Base-by-base conservation (phyloP, 2,888 invertebrate genomes). In the Papilio gigon region DNA sequence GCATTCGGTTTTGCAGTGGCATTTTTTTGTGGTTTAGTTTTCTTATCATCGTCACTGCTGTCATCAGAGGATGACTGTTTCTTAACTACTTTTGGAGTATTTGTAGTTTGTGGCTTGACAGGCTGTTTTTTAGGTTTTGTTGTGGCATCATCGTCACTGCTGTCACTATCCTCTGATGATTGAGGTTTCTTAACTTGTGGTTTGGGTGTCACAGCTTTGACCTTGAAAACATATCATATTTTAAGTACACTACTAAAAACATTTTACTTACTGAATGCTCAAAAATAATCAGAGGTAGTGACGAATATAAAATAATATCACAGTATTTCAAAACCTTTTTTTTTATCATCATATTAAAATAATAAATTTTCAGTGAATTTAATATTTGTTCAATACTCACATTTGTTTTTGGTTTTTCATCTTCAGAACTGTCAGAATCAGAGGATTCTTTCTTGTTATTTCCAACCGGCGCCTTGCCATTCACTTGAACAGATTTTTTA, bases 391-490 rank as follows among this genome's bases (percentile, higher is more conserved):
- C 14, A 71, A 5, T 37, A 53, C 61, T 69, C 59, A 65, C 73
- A 76, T 75, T 72, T 75, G 47, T 75, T 67, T 73, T 71, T 44
- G 83, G 81, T 65, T 84, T 80, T 62, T 90, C 88, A 75, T 88
- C 87, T 65, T 89, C 87, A 1, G 89, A 90, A 68, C 86, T 88
- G 56, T 90, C 89, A 44, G 87, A 89, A 71, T 88, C 88, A 56
- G 88, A 87, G 4, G 87, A 86, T n/a, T 84, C 83, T 67, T 84
- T 77, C 65, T 81, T 81, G 71, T 87, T 87, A 68, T 86, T 87
- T 27, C 73, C 72, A 44, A 77, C 77, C 1, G 84, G 79, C 74
- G 75, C 75, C 77, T 87, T 88, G 17, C 86, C 87, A 76, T 90
- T 91, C 4, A 81, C 71, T 74, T 82, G 79, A 11, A 78, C 70